Percentiles rank a stretch among this genome's conserved stretches.
phyloP scores from a whole-genome alignment of 2,888 invertebrate species.

The Atrina japonica region DNA sequence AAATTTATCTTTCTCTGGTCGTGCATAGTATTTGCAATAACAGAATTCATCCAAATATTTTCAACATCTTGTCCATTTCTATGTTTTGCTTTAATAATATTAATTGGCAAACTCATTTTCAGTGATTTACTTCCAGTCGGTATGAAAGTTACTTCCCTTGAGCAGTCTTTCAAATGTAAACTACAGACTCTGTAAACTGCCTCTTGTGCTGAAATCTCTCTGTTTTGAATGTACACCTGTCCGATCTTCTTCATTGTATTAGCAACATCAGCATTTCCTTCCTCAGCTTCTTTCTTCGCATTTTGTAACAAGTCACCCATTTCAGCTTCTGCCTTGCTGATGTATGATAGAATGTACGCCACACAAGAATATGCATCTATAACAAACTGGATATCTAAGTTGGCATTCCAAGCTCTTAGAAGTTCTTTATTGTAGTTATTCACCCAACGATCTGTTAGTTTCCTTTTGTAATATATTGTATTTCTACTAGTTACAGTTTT shows the following conservation, averaged over 20 bases:
- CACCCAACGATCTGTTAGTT: conserved; percentile 27
- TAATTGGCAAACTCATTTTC: conserved; percentile 32
- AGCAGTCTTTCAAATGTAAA: conserved; percentile 34
- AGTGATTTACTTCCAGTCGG: conserved; percentile 39
- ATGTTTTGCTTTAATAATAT: conserved; percentile 16
- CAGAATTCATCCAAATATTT: conserved; percentile 29
- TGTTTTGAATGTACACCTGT: conserved; percentile 34
- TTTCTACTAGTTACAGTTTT: conserved; percentile 13
- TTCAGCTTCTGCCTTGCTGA: conserved; percentile 41
- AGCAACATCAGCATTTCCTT: conserved; percentile 32
- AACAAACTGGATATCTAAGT: conserved; percentile 43
- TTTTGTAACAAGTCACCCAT: conserved; percentile 32
- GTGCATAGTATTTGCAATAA: conserved; percentile 19
- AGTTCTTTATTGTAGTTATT: conserved; percentile 39
- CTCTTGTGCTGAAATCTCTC: conserved; percentile 44
- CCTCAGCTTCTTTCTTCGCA: conserved; percentile 36
- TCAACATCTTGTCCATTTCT: conserved; percentile 8
- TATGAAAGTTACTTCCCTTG: conserved; percentile 37
- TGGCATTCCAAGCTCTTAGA: conserved; percentile 37
- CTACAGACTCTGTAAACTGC: conserved; percentile 42
- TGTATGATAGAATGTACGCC: conserved; percentile 45
- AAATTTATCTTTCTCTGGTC: conserved; percentile 5
- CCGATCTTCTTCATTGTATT: conserved; percentile 36
- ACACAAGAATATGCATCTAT: conserved; percentile 45
- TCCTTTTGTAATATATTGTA: conserved; percentile 23